These are phyloP conservation scores for Zelleria hepariella DNA, from an alignment of 2,888 invertebrate genomes.

Conservation along the genomic window DNA sequence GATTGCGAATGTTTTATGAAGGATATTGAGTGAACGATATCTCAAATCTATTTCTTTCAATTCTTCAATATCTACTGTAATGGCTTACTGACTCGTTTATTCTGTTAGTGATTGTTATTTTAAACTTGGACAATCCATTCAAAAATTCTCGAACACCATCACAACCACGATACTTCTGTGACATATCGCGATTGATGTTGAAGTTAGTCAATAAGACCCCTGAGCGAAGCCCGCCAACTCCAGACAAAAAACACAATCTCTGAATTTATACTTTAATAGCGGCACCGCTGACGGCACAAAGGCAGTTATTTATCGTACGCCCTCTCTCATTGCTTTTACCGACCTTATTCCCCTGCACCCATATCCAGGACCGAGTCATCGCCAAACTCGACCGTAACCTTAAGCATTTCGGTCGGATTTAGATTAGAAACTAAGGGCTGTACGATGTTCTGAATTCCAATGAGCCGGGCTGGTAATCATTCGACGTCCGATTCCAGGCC, in stretches of 20 bases:
- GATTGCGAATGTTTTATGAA: too few relatives aligned
- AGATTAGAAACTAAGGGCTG: background rate
- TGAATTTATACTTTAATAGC: constrained; percentile 66
- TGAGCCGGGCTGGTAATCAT: constrained; percentile 64
- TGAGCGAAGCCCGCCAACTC: constrained; percentile 22
- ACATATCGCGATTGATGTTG: too few relatives aligned
- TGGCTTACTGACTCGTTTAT: too few relatives aligned
- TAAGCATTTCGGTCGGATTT: background rate
- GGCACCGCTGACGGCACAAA: constrained; percentile 66
- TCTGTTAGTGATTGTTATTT: too few relatives aligned
- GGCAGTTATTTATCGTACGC: constrained; percentile 71
- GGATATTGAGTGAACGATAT: too few relatives aligned
- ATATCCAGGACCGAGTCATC: constrained; percentile 20
- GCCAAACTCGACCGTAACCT: constrained; percentile 39
- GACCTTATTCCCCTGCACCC: constrained; percentile 47
- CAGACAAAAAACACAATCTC: constrained; percentile 62
- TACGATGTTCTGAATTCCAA: constrained; percentile 50
- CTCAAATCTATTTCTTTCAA: too few relatives aligned
- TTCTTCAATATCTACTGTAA: too few relatives aligned
- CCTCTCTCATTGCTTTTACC: constrained; percentile 68
- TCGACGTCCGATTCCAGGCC: constrained; percentile 57
- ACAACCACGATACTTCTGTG: too few relatives aligned
- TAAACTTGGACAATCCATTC: too few relatives aligned
- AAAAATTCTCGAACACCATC: too few relatives aligned
- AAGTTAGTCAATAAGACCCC: too few relatives aligned